Conservation (phyloP, 2,797 vertebrate genomes). For the Poeciliopsis infans region DNA sequence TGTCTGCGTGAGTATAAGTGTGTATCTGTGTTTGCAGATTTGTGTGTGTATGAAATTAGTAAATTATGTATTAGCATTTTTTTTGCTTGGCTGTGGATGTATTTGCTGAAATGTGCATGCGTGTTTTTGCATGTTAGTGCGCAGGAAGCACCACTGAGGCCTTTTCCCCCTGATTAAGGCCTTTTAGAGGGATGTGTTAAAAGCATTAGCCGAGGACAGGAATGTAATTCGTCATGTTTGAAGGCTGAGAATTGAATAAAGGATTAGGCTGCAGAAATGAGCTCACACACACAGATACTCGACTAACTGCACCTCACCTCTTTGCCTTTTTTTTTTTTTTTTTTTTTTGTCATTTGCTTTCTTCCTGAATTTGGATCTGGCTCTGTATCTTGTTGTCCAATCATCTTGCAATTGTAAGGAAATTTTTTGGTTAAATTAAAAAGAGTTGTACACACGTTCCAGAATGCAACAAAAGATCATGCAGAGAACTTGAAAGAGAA, state of each 20-base stretch:
- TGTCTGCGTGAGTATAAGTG: conserved; percentile 32
- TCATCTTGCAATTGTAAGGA: conserved; percentile 44
- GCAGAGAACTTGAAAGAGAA: conserved; percentile 70
- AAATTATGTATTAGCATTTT: conserved; percentile 18
- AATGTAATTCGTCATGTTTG: conserved; percentile 99
- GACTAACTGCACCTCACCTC: conserved; percentile 22
- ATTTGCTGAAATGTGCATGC: conserved; percentile 21
- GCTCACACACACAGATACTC: conserved; percentile 56
- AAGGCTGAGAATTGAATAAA: conserved; percentile 96
- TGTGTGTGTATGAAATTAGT: conserved; percentile 15
- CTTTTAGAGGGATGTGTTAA: conserved; percentile 99
- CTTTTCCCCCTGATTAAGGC: conserved; percentile 95
- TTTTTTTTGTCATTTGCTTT: conserved; percentile 12
- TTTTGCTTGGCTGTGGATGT: conserved; percentile 27
- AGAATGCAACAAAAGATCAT: conserved; percentile 79
- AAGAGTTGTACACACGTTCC: conserved; percentile 80
- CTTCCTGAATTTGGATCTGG: conserved; percentile 60
- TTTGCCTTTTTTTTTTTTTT: conserved; percentile 10
- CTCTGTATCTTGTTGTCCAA: conserved; percentile 43
- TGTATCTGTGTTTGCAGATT: conserved; percentile 8
- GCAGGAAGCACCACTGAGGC: conserved; percentile 85
- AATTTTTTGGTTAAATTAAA: conserved; percentile 75
- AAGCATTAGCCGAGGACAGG: conserved; percentile 98
- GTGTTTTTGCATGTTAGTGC: conserved; percentile 55
- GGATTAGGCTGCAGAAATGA: conserved; percentile 85